Conservation (phyloP, 2,797 vertebrate genomes). For the Erethizon dorsatum region DNA sequence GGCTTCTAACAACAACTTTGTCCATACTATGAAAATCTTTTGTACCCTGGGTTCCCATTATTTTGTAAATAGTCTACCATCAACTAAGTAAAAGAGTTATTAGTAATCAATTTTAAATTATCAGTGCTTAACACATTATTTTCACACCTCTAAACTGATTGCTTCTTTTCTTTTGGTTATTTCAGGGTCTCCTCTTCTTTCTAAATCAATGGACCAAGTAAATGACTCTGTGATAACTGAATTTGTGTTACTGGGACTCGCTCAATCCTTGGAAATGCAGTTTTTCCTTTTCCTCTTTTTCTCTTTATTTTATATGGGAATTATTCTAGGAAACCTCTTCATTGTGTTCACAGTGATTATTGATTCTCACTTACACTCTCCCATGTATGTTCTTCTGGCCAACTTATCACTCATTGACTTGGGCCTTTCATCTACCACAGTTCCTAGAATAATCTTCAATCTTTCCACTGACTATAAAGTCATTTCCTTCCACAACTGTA, state of each 20-base stretch:
- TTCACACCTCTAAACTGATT: neutral
- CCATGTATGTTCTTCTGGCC: conserved; percentile 83
- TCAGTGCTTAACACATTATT: neutral
- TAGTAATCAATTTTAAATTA: conserved; percentile 2
- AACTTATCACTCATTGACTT: conserved; percentile 80
- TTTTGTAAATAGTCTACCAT: conserved; percentile 18
- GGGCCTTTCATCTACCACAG: conserved; percentile 83
- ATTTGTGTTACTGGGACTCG: conserved; percentile 81
- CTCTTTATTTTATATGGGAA: conserved; percentile 73
- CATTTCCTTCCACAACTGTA: conserved; percentile 78
- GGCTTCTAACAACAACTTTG: neutral
- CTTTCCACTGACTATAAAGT: conserved; percentile 65
- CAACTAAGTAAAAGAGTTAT: neutral
- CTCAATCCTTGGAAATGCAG: conserved; percentile 71
- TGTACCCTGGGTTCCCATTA: neutral
- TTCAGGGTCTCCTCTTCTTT: neutral
- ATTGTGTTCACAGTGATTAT: conserved; percentile 75
- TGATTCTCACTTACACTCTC: conserved; percentile 73
- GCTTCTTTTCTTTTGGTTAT: conserved; percentile 47
- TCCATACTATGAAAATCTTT: neutral
- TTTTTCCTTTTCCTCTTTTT: conserved; percentile 76
- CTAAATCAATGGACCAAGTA: conserved; percentile 73
- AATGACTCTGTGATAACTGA: conserved; percentile 77
- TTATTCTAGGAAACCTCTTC: conserved; percentile 81
- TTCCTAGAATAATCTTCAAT: conserved; percentile 79